Evolutionary conservation across 2,797 vertebrate species (phyloP).

Genomic region (Taeniopygia guttata): DNA sequence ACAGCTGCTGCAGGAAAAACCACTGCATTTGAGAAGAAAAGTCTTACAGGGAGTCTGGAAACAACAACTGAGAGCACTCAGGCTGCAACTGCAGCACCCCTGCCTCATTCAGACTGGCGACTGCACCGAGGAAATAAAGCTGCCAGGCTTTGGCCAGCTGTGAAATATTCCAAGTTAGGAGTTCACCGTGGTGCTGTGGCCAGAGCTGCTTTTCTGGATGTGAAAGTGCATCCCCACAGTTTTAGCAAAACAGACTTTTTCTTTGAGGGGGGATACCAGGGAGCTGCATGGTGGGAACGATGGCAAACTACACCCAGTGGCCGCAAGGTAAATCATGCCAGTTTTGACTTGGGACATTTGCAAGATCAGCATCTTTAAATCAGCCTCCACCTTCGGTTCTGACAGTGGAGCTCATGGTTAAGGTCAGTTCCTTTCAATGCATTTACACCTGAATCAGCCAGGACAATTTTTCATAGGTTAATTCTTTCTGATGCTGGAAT

Average conservation of each 20-base stretch:
- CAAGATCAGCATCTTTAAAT: neutral
- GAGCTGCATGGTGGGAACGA: neutral
- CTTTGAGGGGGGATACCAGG: accelerated
- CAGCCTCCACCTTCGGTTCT: neutral
- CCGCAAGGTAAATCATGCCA: neutral
- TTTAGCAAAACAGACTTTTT: neutral
- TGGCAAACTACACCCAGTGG: neutral
- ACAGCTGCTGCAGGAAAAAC: neutral
- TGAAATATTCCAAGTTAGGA: neutral
- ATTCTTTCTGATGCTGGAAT: neutral
- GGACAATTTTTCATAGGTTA: neutral
- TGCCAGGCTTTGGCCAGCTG: neutral
- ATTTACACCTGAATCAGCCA: neutral
- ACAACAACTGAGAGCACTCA: neutral
- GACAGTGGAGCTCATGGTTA: neutral
- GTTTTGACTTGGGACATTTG: neutral
- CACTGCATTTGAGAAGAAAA: neutral
- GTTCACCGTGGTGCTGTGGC: neutral
- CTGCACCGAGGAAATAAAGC: neutral
- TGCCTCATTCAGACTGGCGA: neutral
- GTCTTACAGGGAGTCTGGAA: neutral
- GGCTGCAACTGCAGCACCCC: neutral
- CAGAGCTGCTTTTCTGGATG: neutral
- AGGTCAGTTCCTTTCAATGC: neutral
- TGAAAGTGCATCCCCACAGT: neutral